Evolutionary conservation across 2,113 vertebrate species (phyloP).

Genomic region (Tychaedon coryphoeus): DNA sequence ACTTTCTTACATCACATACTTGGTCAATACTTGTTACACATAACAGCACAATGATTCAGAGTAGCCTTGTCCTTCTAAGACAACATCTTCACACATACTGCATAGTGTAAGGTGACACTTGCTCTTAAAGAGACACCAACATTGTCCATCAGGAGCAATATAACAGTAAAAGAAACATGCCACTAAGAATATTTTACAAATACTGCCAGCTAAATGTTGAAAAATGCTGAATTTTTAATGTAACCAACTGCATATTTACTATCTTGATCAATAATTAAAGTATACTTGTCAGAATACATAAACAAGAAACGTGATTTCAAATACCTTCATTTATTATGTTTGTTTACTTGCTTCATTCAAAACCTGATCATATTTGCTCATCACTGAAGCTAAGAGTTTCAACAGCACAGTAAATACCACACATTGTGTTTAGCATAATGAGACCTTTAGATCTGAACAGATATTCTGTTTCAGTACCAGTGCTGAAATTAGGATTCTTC

Average conservation of each 20-base stretch:
- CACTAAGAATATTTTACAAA: background rate
- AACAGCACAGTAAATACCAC: constrained; percentile 1
- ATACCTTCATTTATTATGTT: background rate
- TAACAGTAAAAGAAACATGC: background rate
- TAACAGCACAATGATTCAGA: background rate
- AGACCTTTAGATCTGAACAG: background rate
- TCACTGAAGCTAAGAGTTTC: constrained; percentile 20
- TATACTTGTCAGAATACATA: background rate
- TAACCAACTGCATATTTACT: constrained; percentile 3
- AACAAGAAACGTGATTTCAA: background rate
- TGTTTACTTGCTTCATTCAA: constrained; percentile 28
- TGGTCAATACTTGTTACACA: background rate
- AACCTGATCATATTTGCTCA: constrained; percentile 21
- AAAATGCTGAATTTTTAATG: constrained; percentile 5
- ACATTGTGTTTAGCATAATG: constrained; percentile 2
- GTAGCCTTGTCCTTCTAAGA: background rate
- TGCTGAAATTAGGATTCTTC: background rate
- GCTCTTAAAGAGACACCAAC: background rate
- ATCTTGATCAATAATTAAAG: constrained; percentile 15
- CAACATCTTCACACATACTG: background rate
- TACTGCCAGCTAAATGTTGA: background rate
- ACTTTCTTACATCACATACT: accelerated
- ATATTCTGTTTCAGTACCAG: background rate
- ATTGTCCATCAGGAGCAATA: background rate
- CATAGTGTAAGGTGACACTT: background rate